Base-by-base conservation (phyloP, 2,113 vertebrate species). In the Sander vitreus region DNA sequence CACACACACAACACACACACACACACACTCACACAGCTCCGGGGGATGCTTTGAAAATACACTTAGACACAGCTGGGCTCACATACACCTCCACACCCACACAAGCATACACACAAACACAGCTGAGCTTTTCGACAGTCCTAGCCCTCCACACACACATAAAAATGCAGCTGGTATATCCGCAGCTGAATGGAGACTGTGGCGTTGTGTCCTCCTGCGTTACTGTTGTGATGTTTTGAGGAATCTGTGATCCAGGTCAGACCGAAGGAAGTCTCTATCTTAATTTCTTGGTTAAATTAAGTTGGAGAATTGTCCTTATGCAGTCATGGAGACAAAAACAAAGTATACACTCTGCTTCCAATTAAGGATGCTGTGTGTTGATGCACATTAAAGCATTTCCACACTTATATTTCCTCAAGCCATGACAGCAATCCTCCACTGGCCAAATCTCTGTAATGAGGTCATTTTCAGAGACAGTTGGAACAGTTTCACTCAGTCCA, bases 31-130 rank as follows among this genome's bases (percentile, higher is more conserved):
- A 77, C 85, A 75, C 58, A 73, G 76, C 77, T 81, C 60, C 14
- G 1, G 76, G 83, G 66, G 23, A 76, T 36, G 78, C 76, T 84
- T 81, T 84, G 76, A 77, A 66, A 85, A 86, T 82, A 64, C 50
- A 68, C 81, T 89, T 77, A 70, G 59, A 89, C 80, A 85, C 85
- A 89, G 78, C 82, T 87, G 87, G 65, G 45, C 81, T 45, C 64
- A 62, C 36, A n/a, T 55, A 73, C 79, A 59, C 62, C 73, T 73
- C 72, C 11, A 82, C 53, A 59, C 64, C 3, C 75, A 58, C 77
- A 83, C 72, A 79, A 84, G 51, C 71, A 72, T 47, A 55, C 19
- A 21, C 54, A 63, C 60, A 78, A 83, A 91, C 75, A 80, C 85
- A 89, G 84, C 67, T 68, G 66, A 83, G 74, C 71, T 87, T 83